phyloP scores from a whole-genome alignment of 1,140 invertebrate genomes.

The Conus ventricosus region DNA sequence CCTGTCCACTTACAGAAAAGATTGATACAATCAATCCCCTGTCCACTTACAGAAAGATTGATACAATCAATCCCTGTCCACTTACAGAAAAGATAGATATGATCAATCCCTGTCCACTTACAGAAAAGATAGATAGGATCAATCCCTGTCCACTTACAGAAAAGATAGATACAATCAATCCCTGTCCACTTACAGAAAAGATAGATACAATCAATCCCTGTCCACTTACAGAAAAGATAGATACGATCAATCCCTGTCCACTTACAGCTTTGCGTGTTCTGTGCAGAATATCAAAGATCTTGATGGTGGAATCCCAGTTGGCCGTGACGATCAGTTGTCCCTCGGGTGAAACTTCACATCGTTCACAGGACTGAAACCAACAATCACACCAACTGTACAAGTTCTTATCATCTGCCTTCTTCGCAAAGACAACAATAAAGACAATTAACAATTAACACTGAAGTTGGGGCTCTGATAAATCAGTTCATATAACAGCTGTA shows the following conservation, averaged over 20 bases:
- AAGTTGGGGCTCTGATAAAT: too few relatives aligned
- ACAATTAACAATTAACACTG: too few relatives aligned
- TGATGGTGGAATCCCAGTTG: constrained; percentile 72
- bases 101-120: constrained; percentile 44
- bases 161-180: neutral
- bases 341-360: constrained; percentile 74
- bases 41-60: constrained; percentile 56
- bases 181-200: constrained; percentile 58
- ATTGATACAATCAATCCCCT: neutral
- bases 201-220: neutral
- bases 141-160: constrained; percentile 53
- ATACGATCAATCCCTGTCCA: neutral
- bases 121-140: constrained; percentile 36
- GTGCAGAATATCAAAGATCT: constrained; percentile 73
- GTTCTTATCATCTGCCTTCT: too few relatives aligned
- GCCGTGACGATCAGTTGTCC: constrained; percentile 70
- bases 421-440: too few relatives aligned
- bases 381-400: neutral
- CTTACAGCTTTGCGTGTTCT: constrained; percentile 67
- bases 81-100: constrained; percentile 56
- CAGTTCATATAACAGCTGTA: too few relatives aligned
- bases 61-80: neutral
- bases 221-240: constrained; percentile 53
- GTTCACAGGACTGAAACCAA: constrained; percentile 70
- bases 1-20: constrained; percentile 58